Evolutionary conservation across 2,888 invertebrate species (phyloP), one percentile per base, ranked within the genome.

Genomic region (Tinea semifulvella): DNA sequence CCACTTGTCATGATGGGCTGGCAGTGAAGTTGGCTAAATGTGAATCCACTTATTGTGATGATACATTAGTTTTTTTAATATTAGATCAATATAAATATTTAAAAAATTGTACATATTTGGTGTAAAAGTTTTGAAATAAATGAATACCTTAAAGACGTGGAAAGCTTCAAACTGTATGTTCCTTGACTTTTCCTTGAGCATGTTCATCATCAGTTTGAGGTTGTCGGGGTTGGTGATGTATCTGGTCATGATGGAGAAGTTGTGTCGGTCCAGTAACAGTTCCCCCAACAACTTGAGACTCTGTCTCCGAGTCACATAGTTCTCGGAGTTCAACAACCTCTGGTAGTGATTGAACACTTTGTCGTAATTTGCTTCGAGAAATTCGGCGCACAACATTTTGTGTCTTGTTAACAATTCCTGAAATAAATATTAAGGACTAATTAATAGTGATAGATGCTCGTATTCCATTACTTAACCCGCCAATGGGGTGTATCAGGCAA

Each of bases 141-240:
- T n/a, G 3, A 31, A 2, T 76, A 96, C 96, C 91, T 99, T 99
- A 85, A 99, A 99, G 62, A 99, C 99, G 74, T 99, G 99, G 87
- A 99, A 99, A 82, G 99, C 99, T 85, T 99, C 99, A 83, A 99
- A 99, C 82, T 99, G 99, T 67, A 99, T 99, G 85, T 98, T 99
- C 61, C 98, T 90, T 59, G 98, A 97, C 74, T 98, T 96, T 72
- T 99, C 98, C 82, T 97, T 94, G 66, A 99, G 85, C 97, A 99
- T 96, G 76, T 98, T 99, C 99, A 99, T 99, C 98, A 99, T 99
- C 56, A 99, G 86, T 77, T 98, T 99, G 54, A 99, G 86, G 84
- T 99, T 99, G 74, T 99, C 99, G 20, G 98, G 98, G 80, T 98
- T 98, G 62, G 97, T 97, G 83, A 99, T 99, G 85, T 99, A 99